These are phyloP conservation scores for Phrynocephalus forsythii DNA, from an alignment of 2,797 vertebrate genomes.

Conservation along the genomic window DNA sequence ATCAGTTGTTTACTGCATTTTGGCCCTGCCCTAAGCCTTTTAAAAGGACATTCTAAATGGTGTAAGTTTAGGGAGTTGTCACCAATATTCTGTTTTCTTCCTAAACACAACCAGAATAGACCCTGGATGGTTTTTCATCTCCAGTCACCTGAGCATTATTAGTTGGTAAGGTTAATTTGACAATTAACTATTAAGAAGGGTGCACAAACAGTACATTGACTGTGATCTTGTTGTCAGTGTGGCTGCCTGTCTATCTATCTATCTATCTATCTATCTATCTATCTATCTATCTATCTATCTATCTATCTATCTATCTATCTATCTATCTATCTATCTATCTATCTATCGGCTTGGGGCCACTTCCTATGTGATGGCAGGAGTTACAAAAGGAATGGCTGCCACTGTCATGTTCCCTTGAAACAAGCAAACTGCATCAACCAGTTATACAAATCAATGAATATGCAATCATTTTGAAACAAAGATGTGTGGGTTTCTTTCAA, in stretches of 20 bases:
- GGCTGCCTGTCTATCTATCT: too few species aligned
- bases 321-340: neutral
- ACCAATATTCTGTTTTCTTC: conserved; percentile 33
- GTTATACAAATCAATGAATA: conserved; percentile 3
- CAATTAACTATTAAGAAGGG: conserved; percentile 41
- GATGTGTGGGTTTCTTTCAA: neutral
- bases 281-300: neutral
- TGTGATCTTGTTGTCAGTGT: too few species aligned
- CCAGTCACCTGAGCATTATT: neutral
- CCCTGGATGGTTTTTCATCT: conserved; percentile 23
- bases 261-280: too few species aligned
- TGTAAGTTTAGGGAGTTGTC: conserved; percentile 24
- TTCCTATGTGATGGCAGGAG: neutral
- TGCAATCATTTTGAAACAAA: conserved; percentile 10
- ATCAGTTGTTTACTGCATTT: conserved; percentile 75
- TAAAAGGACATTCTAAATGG: conserved; percentile 55
- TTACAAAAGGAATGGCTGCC: neutral
- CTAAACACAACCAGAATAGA: conserved; percentile 18
- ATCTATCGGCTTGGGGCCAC: too few species aligned
- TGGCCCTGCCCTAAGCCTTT: conserved; percentile 58
- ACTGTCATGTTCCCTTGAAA: conserved; percentile 7
- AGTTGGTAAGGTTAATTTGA: neutral
- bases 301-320: neutral
- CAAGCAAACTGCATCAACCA: neutral
- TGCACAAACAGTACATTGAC: neutral